Evolutionary conservation across 2,113 vertebrate genomes (phyloP).

Genomic region (Embiotoca jacksoni): DNA sequence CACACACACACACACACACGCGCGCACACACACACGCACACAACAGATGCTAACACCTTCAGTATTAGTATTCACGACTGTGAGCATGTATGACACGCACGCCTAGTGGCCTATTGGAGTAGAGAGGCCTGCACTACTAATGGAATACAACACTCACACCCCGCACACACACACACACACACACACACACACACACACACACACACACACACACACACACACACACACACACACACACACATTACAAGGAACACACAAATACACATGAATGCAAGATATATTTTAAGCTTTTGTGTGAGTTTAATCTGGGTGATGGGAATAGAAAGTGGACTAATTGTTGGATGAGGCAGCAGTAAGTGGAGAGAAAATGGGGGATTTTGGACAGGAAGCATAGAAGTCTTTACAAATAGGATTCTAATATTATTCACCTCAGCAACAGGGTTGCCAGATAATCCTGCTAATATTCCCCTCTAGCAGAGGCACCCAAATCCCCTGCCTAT

Average conservation of each 20-base stretch:
- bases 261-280: conserved; percentile 10
- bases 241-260: conserved; percentile 7
- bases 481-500: conserved; percentile 66
- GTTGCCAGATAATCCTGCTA: conserved; percentile 80
- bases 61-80: conserved; percentile 62
- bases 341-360: conserved; percentile 32
- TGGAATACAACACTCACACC: conserved; percentile 32
- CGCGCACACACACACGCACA: conserved; percentile 14
- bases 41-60: conserved; percentile 39
- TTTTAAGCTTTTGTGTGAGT: background rate
- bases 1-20: conserved; percentile 39
- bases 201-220: background rate
- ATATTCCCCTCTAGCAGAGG: conserved; percentile 67
- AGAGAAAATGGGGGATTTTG: conserved; percentile 45
- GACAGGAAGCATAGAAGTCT: conserved; percentile 45
- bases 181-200: conserved; percentile 3
- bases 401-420: conserved; percentile 73
- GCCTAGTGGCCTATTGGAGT: conserved; percentile 51
- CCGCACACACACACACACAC: background rate
- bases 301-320: conserved; percentile 50
- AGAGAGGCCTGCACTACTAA: conserved; percentile 55
- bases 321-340: conserved; percentile 56
- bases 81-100: conserved; percentile 52
- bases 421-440: conserved; percentile 73
- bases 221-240: background rate